These are phyloP conservation scores for Agrilus biguttatus DNA, from an alignment of 2,888 invertebrate genomes.

Conservation along the genomic window DNA sequence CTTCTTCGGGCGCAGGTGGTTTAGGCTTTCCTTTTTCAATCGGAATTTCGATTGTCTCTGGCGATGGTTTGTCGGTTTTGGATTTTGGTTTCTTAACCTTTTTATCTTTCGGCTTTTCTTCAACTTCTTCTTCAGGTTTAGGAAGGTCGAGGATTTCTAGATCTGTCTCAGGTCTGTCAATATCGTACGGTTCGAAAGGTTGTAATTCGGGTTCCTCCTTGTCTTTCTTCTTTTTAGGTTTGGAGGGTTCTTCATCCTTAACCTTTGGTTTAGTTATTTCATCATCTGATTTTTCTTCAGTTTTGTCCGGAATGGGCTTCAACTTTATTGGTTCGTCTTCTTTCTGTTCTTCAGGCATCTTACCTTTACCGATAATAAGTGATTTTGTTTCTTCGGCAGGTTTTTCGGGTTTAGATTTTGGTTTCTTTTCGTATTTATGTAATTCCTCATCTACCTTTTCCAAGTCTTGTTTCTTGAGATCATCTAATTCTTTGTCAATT, in stretches of 20 bases:
- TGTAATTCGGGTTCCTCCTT: slow-evolving; percentile 23
- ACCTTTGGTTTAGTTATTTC: slow-evolving; percentile 4
- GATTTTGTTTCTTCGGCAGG: slow-evolving; percentile 15
- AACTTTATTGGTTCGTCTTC: slow-evolving; percentile 21
- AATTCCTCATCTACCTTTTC: slow-evolving; percentile 27
- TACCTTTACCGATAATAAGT: slow-evolving; percentile 25
- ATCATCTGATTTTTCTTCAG: slow-evolving; percentile 7
- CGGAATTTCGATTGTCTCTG: slow-evolving; percentile 20
- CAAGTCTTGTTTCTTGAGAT: slow-evolving; percentile 25
- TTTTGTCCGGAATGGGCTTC: slow-evolving; percentile 28
- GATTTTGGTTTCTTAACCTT: slow-evolving; percentile 15
- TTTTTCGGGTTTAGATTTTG: slow-evolving; percentile 14
- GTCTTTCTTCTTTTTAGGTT: slow-evolving; percentile 9
- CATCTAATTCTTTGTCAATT: slow-evolving; percentile 28
- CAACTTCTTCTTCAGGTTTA: slow-evolving; percentile 19
- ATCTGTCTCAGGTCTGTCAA: slow-evolving; percentile 25
- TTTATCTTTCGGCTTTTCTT: slow-evolving; percentile 13
- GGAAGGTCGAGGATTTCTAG: slow-evolving; percentile 24
- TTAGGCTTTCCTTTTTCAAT: slow-evolving; percentile 11
- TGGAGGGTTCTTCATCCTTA: slow-evolving; percentile 3
- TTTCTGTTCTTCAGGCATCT: slow-evolving; percentile 24
- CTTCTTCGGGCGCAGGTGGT: too few species aligned
- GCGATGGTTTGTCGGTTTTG: slow-evolving; percentile 11
- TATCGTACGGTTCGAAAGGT: slow-evolving; percentile 27
- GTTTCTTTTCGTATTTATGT: slow-evolving; percentile 13